Base-by-base conservation (phyloP, 2,113 vertebrate genomes). In the Malurus elegans region DNA sequence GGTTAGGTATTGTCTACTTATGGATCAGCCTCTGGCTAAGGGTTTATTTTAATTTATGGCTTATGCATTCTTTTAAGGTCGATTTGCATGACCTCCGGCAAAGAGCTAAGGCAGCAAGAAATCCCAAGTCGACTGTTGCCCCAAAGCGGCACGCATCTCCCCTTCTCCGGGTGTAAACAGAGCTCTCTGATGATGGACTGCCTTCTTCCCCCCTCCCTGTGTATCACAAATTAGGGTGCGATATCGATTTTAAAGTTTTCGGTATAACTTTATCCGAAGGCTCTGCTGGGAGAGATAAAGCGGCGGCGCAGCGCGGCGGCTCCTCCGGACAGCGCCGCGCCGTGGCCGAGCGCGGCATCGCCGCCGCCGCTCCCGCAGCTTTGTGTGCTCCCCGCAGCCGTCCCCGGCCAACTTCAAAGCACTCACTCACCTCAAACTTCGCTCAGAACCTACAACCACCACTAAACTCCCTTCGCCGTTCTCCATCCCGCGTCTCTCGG, bases 11-110 rank as follows among this genome's bases (percentile, higher is more conserved):
- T 98, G 98, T 98, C 98, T 98, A 97, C 98, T 98, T 98, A 99
- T 98, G 97, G 98, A 98, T 98, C 98, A 98, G 98, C 97, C 97
- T 93, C 96, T 97, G 97, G 97, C 96, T 98, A 98, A 98, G 98
- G 98, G 98, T 98, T 99, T 98, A 97, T 98, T 98, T 98, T 98
- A 99, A 99, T 99, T 99, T 99, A 99, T 98, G 98, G 98, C 98
- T 98, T 98, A 97, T 98, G 98, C 99, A 99, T 99, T 99, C 98
- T 99, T 99, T 97, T 98, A 98, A 98, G 98, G 99, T 99, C 99
- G 98, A 97, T 98, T 98, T 98, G 98, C 98, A 98, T 99, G 99
- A 99, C 98, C 99, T 98, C 98, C 94, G 97, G 98, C 97, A 97
- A 95, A 98, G 98, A 99, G 98, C 98, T 98, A 97, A 98, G 98